Percentiles rank a stretch among this genome's conserved stretches.
These are phyloP conservation scores for Thumatha senex DNA, from an alignment of 2,888 invertebrate genomes.

Conservation along the genomic window DNA sequence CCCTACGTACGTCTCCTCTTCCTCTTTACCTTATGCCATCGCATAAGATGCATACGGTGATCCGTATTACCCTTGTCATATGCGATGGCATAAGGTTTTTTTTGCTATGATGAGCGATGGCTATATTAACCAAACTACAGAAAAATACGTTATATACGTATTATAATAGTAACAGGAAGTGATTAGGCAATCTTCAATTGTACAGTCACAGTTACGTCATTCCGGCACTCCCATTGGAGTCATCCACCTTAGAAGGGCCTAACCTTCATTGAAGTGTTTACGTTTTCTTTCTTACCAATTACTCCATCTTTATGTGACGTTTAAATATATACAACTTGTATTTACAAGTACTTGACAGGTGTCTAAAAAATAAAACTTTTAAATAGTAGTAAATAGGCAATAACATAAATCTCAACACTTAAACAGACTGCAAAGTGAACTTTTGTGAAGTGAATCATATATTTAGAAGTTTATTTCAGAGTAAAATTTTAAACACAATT, in stretches of 20 bases:
- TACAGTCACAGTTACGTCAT: constrained; percentile 11
- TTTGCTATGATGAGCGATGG: too few relatives aligned
- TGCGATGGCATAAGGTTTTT: too few relatives aligned
- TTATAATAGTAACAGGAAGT: constrained; percentile 11
- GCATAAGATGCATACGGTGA: too few relatives aligned
- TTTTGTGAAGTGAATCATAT: too few relatives aligned
- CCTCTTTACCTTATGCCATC: too few relatives aligned
- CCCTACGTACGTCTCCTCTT: too few relatives aligned
- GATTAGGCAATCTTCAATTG: constrained; percentile 6
- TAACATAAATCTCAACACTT: background rate
- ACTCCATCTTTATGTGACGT: constrained; percentile 22
- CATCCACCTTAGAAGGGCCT: constrained; percentile 34
- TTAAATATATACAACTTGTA: background rate
- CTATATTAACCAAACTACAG: too few relatives aligned
- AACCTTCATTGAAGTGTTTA: constrained; percentile 40
- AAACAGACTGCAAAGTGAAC: background rate
- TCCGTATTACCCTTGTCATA: too few relatives aligned
- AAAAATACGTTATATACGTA: constrained; percentile 19
- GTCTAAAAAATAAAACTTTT: too few relatives aligned
- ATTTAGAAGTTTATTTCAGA: too few relatives aligned
- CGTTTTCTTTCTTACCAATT: constrained; percentile 32
- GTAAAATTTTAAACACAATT: too few relatives aligned
- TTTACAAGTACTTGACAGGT: too few relatives aligned
- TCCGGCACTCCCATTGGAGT: constrained; percentile 44
- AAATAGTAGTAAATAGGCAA: background rate